A percentile compares a stretch with the other conserved stretches of the same genome.
phyloP scores from a whole-genome alignment of 2,797 vertebrate species.

The Gallinago solitaria region DNA sequence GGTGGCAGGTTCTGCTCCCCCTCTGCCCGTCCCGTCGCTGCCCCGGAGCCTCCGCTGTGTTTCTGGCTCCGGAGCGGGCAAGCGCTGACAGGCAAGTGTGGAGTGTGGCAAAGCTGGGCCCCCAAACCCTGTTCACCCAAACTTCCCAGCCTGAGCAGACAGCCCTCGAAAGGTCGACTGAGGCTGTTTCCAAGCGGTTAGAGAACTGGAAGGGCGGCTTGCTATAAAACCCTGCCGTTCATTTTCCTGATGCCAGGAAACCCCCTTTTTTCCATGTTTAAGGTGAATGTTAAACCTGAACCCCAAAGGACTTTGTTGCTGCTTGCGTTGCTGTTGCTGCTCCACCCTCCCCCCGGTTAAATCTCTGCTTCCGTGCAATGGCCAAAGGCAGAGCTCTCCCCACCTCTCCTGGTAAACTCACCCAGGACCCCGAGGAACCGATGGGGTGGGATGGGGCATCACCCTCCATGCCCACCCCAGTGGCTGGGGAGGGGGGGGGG shows the following conservation, averaged over 20 bases:
- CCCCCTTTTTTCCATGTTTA: conserved; percentile 41
- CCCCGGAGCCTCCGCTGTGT: background rate
- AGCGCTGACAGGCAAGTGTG: background rate
- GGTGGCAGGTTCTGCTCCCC: rapidly evolving
- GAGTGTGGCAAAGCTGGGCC: background rate
- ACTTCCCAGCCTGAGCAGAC: background rate
- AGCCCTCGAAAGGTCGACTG: background rate
- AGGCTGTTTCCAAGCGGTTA: background rate
- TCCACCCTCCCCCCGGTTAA: background rate
- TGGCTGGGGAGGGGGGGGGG: background rate
- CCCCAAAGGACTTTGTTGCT: conserved; percentile 4
- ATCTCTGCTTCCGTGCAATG: background rate
- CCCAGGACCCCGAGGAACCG: rapidly evolving
- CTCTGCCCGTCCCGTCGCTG: rapidly evolving
- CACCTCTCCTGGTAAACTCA: background rate
- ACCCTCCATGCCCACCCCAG: background rate
- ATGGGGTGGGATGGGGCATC: background rate
- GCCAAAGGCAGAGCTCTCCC: background rate
- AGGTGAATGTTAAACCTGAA: background rate
- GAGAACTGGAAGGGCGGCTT: conserved; percentile 47
- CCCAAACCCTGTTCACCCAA: background rate
- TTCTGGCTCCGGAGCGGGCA: background rate
- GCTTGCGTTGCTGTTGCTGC: background rate
- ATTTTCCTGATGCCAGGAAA: conserved; percentile 37
- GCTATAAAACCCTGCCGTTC: background rate